Percentiles rank a stretch among this genome's conserved stretches.
Evolutionary conservation across 1,140 invertebrate genomes (phyloP).

Genomic region (Scaptomyza montana): DNA sequence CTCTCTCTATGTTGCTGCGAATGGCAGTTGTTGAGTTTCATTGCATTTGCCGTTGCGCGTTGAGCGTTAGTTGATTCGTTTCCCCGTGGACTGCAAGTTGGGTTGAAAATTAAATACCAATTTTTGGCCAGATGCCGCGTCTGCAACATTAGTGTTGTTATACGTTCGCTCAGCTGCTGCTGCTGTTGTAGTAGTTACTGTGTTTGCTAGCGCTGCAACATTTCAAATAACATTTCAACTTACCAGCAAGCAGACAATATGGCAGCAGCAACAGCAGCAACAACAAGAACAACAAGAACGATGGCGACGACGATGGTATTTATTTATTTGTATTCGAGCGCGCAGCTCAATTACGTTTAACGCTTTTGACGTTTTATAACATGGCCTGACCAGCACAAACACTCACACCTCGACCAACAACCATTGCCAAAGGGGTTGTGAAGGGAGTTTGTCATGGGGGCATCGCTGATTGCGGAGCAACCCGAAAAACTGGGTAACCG

Average conservation of each 20-base stretch:
- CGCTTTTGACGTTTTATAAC: slow-evolving; percentile 81
- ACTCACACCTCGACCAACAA: slow-evolving; percentile 25
- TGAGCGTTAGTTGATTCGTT: slow-evolving; percentile 37
- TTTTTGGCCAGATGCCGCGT: slow-evolving; percentile 65
- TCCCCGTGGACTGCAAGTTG: slow-evolving; percentile 71
- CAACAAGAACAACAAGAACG: slow-evolving; percentile 3
- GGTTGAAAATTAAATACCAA: slow-evolving; percentile 82
- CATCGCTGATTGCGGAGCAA: slow-evolving; percentile 36
- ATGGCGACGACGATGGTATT: slow-evolving; percentile 49
- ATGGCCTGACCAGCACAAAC: slow-evolving; percentile 52
- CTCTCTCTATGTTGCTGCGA: slow-evolving; percentile 9
- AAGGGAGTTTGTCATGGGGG: background rate
- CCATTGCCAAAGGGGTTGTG: slow-evolving; percentile 43
- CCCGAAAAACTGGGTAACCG: slow-evolving; percentile 13
- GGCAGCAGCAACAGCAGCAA: slow-evolving; percentile 43
- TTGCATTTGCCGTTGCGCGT: slow-evolving; percentile 4
- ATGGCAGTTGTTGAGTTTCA: slow-evolving; percentile 16
- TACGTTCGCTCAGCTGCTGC: slow-evolving; percentile 7
- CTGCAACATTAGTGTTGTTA: slow-evolving; percentile 39
- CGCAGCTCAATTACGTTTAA: slow-evolving; percentile 82
- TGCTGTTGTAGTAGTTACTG: slow-evolving; percentile 32
- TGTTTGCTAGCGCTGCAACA: slow-evolving; percentile 65
- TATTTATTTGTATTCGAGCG: slow-evolving; percentile 82
- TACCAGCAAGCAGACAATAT: slow-evolving; percentile 71
- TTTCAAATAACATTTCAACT: slow-evolving; percentile 82